Evolutionary conservation across 1,140 invertebrate species (phyloP).

Genomic region (Mercenaria mercenaria): DNA sequence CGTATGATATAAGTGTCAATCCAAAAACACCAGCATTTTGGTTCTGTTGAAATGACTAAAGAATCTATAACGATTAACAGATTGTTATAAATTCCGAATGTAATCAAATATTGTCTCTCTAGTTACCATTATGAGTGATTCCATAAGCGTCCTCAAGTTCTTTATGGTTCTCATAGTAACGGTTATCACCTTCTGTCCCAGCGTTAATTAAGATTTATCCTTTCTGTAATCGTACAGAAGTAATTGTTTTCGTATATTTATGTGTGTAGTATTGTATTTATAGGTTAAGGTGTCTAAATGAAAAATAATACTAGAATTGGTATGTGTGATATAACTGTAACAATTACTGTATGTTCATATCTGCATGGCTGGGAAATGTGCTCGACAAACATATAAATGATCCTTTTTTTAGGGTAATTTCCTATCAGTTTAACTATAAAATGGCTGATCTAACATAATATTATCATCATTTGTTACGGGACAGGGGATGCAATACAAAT

Average conservation of each 20-base stretch:
- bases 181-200: not conserved
- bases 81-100: not conserved
- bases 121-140: not conserved
- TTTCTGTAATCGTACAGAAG: not conserved
- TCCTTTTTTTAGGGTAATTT: no score
- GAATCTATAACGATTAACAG: constrained; percentile 16
- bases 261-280: not conserved
- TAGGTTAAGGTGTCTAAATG: no score
- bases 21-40: not conserved
- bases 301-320: no score
- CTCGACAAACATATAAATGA: no score
- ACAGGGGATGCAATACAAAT: no score
- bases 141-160: not conserved
- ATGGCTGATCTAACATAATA: no score
- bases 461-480: no score
- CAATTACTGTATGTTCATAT: no score
- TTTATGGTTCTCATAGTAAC: constrained; percentile 40
- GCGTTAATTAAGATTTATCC: constrained; percentile 11
- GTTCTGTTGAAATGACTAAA: not conserved
- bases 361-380: no score
- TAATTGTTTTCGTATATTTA: constrained; percentile 10
- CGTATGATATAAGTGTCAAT: not conserved
- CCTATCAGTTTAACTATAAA: no score
- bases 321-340: no score
- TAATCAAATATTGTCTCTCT: constrained; percentile 21